These are phyloP conservation scores for Casuarius casuarius DNA, from an alignment of 2,113 vertebrate species.

Conservation along the genomic window DNA sequence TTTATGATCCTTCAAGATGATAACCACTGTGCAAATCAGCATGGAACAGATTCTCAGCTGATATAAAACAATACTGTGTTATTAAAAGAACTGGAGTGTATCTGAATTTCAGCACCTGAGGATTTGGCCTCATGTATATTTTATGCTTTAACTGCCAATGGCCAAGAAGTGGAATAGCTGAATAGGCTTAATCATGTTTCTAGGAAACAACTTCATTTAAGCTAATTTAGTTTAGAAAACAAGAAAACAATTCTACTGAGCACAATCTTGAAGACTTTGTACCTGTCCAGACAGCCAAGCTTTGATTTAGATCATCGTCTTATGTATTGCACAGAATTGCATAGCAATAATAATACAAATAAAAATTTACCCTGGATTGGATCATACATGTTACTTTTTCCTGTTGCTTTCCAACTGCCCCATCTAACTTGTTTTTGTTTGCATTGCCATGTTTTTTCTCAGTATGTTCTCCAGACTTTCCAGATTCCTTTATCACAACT, in stretches of 20 bases:
- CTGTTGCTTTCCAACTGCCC: background rate
- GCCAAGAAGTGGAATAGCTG: background rate
- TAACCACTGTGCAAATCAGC: conserved; percentile 12
- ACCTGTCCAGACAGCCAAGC: background rate
- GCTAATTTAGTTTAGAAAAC: background rate
- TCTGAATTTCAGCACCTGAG: background rate
- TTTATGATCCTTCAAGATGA: background rate
- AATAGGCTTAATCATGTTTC: background rate
- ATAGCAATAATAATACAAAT: background rate
- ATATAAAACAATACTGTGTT: background rate
- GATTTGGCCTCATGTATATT: background rate
- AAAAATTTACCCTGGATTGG: background rate
- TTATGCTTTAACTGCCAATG: background rate
- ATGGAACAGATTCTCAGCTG: background rate
- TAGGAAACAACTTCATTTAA: conserved; percentile 27
- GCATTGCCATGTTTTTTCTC: background rate
- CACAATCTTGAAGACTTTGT: background rate
- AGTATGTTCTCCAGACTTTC: background rate
- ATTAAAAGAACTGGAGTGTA: background rate
- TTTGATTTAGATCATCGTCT: background rate
- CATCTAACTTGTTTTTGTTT: background rate
- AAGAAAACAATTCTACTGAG: background rate
- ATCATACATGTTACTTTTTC: background rate
- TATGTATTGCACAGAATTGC: background rate
- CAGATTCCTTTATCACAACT: background rate